Conservation (phyloP, 2,888 invertebrate genomes). For the Meliscaeva auricollis region DNA sequence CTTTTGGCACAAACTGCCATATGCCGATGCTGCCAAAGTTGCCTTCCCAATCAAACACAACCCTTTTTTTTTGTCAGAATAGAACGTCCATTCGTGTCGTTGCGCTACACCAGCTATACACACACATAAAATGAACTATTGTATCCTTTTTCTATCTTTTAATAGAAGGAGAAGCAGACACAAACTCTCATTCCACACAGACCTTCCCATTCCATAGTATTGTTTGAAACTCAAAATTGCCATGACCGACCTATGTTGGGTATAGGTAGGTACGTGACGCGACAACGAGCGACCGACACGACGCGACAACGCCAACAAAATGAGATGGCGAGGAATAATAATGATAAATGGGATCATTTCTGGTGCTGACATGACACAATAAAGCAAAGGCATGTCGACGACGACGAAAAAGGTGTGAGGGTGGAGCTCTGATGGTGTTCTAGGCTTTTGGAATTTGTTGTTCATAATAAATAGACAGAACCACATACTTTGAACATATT, state of each 20-base stretch:
- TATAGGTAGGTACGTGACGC: constrained; percentile 10
- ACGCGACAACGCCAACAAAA: constrained; percentile 6
- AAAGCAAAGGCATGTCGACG: constrained; percentile 33
- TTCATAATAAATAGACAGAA: constrained; percentile 9
- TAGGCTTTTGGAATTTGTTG: constrained; percentile 3
- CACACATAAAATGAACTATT: constrained; percentile 27
- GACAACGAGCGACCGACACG: neutral
- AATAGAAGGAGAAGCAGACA: neutral
- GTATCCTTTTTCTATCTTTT: neutral
- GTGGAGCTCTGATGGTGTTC: neutral
- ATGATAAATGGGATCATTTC: constrained; percentile 61
- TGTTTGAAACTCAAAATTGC: constrained; percentile 18
- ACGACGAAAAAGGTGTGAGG: neutral
- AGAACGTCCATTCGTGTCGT: neutral
- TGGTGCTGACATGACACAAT: constrained; percentile 49
- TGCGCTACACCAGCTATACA: neutral
- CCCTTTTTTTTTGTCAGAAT: constrained; percentile 2
- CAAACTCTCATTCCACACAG: neutral
- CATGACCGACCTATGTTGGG: neutral
- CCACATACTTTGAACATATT: constrained; percentile 12
- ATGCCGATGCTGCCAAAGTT: neutral
- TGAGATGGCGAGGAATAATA: constrained; percentile 48
- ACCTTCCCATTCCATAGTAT: neutral
- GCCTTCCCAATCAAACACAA: constrained; percentile 24
- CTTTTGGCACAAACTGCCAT: constrained; percentile 49